Percentiles rank a stretch among this genome's conserved stretches.
Conservation (phyloP, 2,113 vertebrate species). For the Hoplias malabaricus region DNA sequence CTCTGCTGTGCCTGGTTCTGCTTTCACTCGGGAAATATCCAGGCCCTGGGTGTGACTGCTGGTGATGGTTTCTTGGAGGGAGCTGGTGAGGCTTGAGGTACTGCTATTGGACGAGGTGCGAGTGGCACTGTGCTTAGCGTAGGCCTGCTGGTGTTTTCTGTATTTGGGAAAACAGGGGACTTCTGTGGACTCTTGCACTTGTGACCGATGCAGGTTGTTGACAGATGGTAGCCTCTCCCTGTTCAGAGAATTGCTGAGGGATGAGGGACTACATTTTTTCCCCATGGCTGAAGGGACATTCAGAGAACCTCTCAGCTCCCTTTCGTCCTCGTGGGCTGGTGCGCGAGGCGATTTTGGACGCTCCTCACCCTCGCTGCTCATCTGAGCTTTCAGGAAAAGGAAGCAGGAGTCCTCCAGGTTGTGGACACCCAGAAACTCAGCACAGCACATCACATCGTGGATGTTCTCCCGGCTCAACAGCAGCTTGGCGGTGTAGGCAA, state of each 20-base stretch:
- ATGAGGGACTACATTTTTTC: slow-evolving; percentile 72
- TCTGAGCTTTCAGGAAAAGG: slow-evolving; percentile 88
- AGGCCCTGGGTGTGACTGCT: slow-evolving; percentile 63
- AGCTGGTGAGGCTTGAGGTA: slow-evolving; percentile 81
- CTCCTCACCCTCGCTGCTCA: slow-evolving; percentile 83
- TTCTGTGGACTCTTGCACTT: slow-evolving; percentile 71
- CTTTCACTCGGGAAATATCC: slow-evolving; percentile 83
- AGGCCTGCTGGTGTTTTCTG: slow-evolving; percentile 89
- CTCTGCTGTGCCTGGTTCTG: slow-evolving; percentile 80
- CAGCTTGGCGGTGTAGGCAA: slow-evolving; percentile 96
- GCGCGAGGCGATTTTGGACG: slow-evolving; percentile 73
- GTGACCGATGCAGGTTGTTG: slow-evolving; percentile 63
- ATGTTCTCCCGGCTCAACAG: slow-evolving; percentile 92
- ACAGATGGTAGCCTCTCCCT: slow-evolving; percentile 67
- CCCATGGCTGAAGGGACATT: slow-evolving; percentile 74
- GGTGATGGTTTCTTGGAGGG: slow-evolving; percentile 68
- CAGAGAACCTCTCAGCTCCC: slow-evolving; percentile 38
- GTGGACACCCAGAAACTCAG: slow-evolving; percentile 89
- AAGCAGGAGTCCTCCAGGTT: slow-evolving; percentile 96
- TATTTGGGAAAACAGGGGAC: slow-evolving; percentile 85
- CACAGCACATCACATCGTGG: slow-evolving; percentile 91
- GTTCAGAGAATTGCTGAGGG: slow-evolving; percentile 68
- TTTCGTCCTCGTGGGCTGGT: slow-evolving; percentile 65
- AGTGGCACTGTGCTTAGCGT: slow-evolving; percentile 82
- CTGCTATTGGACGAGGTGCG: slow-evolving; percentile 76